Conservation (phyloP, 2,797 vertebrate genomes). For the Cossypha dichroa region DNA sequence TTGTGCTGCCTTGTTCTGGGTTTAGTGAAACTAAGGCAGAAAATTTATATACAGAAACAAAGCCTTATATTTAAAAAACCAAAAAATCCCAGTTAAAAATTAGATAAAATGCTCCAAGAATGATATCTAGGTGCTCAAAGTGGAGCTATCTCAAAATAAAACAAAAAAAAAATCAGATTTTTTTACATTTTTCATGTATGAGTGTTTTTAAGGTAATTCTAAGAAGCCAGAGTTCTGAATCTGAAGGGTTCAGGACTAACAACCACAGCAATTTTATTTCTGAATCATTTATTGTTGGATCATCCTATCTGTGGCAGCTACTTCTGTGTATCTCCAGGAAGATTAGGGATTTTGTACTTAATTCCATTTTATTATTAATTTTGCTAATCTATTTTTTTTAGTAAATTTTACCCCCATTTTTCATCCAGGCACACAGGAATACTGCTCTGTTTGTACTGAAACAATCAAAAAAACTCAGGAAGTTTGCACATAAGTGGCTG, state of each 20-base stretch:
- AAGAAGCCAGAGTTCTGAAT: background rate
- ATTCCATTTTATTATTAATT: background rate
- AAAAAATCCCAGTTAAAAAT: background rate
- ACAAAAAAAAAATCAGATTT: too few species aligned
- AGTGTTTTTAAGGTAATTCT: background rate
- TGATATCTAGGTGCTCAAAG: background rate
- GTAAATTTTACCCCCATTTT: background rate
- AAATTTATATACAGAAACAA: background rate
- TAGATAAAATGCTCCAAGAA: background rate
- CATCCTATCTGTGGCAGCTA: background rate
- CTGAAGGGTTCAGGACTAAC: background rate
- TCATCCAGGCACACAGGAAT: background rate
- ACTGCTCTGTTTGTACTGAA: background rate
- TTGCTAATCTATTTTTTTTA: background rate
- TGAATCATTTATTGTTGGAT: background rate
- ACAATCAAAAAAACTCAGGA: background rate
- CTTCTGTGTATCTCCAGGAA: background rate
- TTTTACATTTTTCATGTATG: background rate
- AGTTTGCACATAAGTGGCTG: background rate
- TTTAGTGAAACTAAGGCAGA: background rate
- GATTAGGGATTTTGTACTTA: background rate
- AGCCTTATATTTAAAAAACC: background rate
- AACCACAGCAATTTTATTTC: background rate
- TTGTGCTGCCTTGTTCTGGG: background rate
- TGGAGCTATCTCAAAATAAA: background rate